Conservation (phyloP, 2,113 vertebrate species). For the Reinhardtius hippoglossoides region DNA sequence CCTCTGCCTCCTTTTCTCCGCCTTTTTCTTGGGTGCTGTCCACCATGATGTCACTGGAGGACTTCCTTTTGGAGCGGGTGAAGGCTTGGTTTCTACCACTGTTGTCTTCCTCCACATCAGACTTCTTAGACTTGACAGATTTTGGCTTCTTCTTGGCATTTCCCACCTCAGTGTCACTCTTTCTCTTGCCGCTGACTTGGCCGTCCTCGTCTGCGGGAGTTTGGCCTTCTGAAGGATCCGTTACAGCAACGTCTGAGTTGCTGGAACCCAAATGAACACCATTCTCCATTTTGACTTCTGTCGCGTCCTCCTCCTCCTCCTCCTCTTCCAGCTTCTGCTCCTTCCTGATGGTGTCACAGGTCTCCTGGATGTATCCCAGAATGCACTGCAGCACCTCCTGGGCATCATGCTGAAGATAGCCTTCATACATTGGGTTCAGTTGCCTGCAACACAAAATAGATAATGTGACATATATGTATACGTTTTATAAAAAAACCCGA, state of each 20-base stretch:
- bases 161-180: constrained; percentile 91
- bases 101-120: constrained; percentile 77
- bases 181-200: constrained; percentile 89
- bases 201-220: constrained; percentile 67
- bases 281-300: constrained; percentile 19
- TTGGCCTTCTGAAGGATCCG: constrained; percentile 24
- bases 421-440: constrained; percentile 99
- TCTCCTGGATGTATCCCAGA: constrained; percentile 94
- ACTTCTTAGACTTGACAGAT: constrained; percentile 83
- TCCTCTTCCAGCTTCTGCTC: constrained; percentile 79
- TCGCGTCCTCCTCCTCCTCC: background rate
- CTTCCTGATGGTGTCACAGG: constrained; percentile 91
- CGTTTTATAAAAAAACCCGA: too few species aligned
- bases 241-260: background rate
- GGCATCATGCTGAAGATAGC: constrained; percentile 96
- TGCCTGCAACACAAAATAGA: constrained; percentile 80
- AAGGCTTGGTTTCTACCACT: constrained; percentile 64
- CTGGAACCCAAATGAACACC: background rate
- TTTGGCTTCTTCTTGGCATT: constrained; percentile 95
- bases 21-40: constrained; percentile 37
- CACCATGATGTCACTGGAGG: constrained; percentile 72
- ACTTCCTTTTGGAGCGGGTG: constrained; percentile 94
- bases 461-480: too few species aligned
- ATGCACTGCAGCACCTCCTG: constrained; percentile 98
- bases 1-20: background rate